phyloP scores from a whole-genome alignment of 1,140 invertebrate genomes.

The Listronotus bonariensis region DNA sequence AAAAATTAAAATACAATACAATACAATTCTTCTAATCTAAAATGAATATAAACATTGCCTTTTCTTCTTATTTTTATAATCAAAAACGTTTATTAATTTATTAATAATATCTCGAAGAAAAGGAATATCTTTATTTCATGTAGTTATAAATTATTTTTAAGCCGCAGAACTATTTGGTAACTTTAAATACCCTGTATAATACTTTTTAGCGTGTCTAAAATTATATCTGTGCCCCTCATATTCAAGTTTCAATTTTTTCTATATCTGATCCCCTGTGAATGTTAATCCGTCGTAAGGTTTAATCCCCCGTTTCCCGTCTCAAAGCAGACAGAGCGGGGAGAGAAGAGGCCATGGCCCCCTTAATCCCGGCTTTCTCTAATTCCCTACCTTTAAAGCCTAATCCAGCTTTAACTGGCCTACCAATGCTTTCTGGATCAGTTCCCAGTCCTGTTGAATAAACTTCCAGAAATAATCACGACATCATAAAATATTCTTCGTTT shows the following conservation, averaged over 20 bases:
- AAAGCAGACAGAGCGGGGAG: slow-evolving; percentile 35
- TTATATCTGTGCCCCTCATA: slow-evolving; percentile 25
- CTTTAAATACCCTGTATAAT: neutral
- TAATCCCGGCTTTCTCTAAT: slow-evolving; percentile 61
- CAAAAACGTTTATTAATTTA: too few species aligned
- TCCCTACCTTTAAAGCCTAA: slow-evolving; percentile 59
- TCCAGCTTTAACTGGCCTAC: slow-evolving; percentile 59
- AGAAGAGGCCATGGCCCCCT: slow-evolving; percentile 50
- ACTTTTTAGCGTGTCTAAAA: slow-evolving; percentile 17
- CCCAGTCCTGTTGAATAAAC: slow-evolving; percentile 36
- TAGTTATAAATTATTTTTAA: too few species aligned
- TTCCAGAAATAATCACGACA: slow-evolving; percentile 32
- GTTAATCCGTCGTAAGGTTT: slow-evolving; percentile 50
- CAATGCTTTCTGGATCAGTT: slow-evolving; percentile 44
- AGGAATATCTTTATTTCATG: too few species aligned
- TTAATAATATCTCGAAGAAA: too few species aligned
- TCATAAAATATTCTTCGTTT: slow-evolving; percentile 22
- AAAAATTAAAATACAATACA: too few species aligned
- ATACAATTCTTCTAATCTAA: too few species aligned
- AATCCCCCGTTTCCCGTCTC: slow-evolving; percentile 53
- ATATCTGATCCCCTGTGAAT: slow-evolving; percentile 52
- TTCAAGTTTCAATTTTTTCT: slow-evolving; percentile 48
- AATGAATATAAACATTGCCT: too few species aligned
- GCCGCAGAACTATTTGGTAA: too few species aligned
- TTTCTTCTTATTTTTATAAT: too few species aligned